Evolutionary conservation across 2,113 vertebrate genomes (phyloP), one percentile per base, ranked within the genome.

Genomic region (Nematolebias whitei): DNA sequence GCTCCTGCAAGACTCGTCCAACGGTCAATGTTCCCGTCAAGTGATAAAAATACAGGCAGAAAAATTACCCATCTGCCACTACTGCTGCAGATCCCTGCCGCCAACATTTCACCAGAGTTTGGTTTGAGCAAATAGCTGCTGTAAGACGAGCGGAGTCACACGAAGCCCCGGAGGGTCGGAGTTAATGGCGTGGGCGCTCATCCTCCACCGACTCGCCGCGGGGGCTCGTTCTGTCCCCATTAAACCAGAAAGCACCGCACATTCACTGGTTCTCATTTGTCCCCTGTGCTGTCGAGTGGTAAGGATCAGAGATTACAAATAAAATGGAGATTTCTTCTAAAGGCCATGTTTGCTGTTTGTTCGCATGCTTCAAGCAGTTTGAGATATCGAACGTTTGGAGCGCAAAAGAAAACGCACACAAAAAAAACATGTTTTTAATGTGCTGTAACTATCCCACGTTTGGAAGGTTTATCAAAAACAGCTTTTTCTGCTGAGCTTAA

Each of bases 1-100:
- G 15, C 12, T 38, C 19, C 32, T n/a, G 13, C 8, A 18, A 48
- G 59, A 48, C 16, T 22, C 35, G 15, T 43, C 59, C 51, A 19
- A 49, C n/a, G 56, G 70, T 63, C 68, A 22, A 18, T 71, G 80
- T 83, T 47, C 80, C 19, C 76, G 80, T 73, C 63, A 76, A 62
- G 16, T 22, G 57, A 54, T 62, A 68, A 77, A 78, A 75, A 84
- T 57, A 82, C 60, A 65, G 35, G 40, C 38, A 41, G 26, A 60
- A 13, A 70, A 50, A 56, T 12, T 12, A 15, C 50, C 64, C 74
- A 75, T 77, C 70, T 68, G 74, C 19, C 52, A 10, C 69, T 7
- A 44, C 54, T 56, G 35, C 19, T 19, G 41, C 24, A 20, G n/a
- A 12, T 8, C 20, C n/a, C 53, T n/a, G 10, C 19, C 48, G 41